Base-by-base conservation (phyloP, 2,797 vertebrate species). In the Spheniscus humboldti region DNA sequence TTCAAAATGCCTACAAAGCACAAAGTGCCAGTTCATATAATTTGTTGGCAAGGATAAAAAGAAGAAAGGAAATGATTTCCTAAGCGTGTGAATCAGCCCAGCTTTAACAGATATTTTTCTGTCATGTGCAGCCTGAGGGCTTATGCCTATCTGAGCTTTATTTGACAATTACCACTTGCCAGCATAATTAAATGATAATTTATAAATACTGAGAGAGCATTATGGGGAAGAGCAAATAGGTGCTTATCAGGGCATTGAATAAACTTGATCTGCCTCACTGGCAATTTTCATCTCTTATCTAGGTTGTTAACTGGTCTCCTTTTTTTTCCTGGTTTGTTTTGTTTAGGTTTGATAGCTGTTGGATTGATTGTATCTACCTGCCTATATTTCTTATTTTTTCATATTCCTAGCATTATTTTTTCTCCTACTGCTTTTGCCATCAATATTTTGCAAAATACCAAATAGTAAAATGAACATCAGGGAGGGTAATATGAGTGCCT, bases 131-230 rank as follows among this genome's bases (percentile, higher is more conserved):
- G 98, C 98, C 98, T 97, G 97, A 97, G 97, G 98, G 97, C 98
- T 98, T 98, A 98, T 98, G 98, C 98, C 98, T 98, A 98, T 98
- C 98, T 98, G 98, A 98, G 98, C 97, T 98, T 98, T 98, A 98
- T 98, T 98, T 98, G 98, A 98, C 98, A 99, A 98, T 99, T 98
- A 98, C 98, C 98, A 98, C 98, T 98, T 98, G 98, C 98, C 98
- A 98, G 98, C 97, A 98, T 99, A 99, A 99, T 99, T 98, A 99
- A 99, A 98, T 98, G 98, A 99, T 98, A 98, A 98, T 99, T 99
- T 99, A 99, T 98, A 98, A 99, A 98, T 98, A 98, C 98, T 98
- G 98, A 98, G 98, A 98, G 98, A 98, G 98, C 98, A 98, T 98
- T 98, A 98, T 98, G 98, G 98, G 97, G 97, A 98, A 98, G 98